Conservation (phyloP, 1,140 invertebrate genomes). For the Sinella curviseta region DNA sequence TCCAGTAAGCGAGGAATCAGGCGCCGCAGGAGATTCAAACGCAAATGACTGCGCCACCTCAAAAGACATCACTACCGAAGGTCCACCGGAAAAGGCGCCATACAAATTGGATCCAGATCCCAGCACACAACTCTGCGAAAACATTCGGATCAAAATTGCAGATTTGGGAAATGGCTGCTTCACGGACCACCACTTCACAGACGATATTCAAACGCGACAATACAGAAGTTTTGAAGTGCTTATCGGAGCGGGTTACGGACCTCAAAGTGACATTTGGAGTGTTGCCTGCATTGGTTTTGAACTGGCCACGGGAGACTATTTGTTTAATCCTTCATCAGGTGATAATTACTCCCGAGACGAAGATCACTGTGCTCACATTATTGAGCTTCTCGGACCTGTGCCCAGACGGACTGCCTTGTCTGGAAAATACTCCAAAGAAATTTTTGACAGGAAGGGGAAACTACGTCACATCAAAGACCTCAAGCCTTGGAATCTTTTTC, state of each 20-base stretch:
- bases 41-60: not conserved
- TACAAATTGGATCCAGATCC: slow-evolving; percentile 63
- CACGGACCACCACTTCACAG: slow-evolving; percentile 74
- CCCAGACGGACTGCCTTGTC: slow-evolving; percentile 83
- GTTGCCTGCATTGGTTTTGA: slow-evolving; percentile 99
- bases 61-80: not conserved
- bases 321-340: slow-evolving; percentile 96
- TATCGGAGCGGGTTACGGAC: slow-evolving; percentile 87
- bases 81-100: not conserved
- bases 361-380: slow-evolving; percentile 97
- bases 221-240: slow-evolving; percentile 96
- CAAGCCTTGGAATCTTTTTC: slow-evolving; percentile 89
- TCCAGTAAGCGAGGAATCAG: slow-evolving; percentile 29
- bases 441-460: slow-evolving; percentile 85
- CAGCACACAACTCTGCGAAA: slow-evolving; percentile 76
- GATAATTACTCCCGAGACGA: slow-evolving; percentile 88
- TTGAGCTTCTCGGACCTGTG: slow-evolving; percentile 94
- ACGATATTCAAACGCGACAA: slow-evolving; percentile 98
- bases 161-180: slow-evolving; percentile 96
- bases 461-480: slow-evolving; percentile 86
- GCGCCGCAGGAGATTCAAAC: slow-evolving; percentile 48
- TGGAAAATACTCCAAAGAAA: slow-evolving; percentile 88
- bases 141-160: slow-evolving; percentile 88
- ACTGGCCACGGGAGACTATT: slow-evolving; percentile 95
- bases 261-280: slow-evolving; percentile 97